These are phyloP conservation scores for Morone saxatilis DNA, from an alignment of 2,113 vertebrate genomes.

Conservation along the genomic window DNA sequence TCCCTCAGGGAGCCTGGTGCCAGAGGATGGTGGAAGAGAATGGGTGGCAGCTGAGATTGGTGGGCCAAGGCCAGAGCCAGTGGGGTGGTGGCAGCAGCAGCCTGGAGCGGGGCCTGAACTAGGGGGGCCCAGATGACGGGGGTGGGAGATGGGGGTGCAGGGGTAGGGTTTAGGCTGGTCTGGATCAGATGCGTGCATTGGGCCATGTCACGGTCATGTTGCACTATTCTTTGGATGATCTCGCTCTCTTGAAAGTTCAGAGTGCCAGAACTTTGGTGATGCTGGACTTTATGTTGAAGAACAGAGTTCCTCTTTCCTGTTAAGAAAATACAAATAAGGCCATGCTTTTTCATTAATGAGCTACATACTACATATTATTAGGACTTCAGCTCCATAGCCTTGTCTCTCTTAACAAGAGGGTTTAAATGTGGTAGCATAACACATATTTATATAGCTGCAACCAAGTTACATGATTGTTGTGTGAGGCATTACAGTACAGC, in stretches of 20 bases:
- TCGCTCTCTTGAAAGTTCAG: conserved; percentile 97
- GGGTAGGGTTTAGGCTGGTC: conserved; percentile 73
- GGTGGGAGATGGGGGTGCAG: conserved; percentile 84
- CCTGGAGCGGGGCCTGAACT: conserved; percentile 95
- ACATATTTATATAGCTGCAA: no score
- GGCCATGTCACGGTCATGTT: conserved; percentile 98
- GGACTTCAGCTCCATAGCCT: neutral
- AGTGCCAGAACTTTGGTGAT: conserved; percentile 95
- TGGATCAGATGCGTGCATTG: conserved; percentile 91
- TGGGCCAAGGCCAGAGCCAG: conserved; percentile 95
- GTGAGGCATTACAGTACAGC: no score
- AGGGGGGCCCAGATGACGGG: conserved; percentile 96
- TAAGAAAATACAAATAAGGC: conserved; percentile 27
- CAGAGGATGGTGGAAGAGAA: conserved; percentile 90
- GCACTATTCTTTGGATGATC: conserved; percentile 99
- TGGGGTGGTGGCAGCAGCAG: conserved; percentile 93
- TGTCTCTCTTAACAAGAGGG: neutral
- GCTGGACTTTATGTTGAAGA: conserved; percentile 96
- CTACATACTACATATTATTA: no score
- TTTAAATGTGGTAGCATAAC: no score
- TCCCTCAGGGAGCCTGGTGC: conserved; percentile 84
- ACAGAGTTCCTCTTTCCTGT: conserved; percentile 97
- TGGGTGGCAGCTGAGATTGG: conserved; percentile 90
- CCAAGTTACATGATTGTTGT: no score
- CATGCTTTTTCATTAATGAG: neutral